These are phyloP conservation scores for Embidobia sp. DNA, from an alignment of 2,888 invertebrate genomes.

Conservation along the genomic window DNA sequence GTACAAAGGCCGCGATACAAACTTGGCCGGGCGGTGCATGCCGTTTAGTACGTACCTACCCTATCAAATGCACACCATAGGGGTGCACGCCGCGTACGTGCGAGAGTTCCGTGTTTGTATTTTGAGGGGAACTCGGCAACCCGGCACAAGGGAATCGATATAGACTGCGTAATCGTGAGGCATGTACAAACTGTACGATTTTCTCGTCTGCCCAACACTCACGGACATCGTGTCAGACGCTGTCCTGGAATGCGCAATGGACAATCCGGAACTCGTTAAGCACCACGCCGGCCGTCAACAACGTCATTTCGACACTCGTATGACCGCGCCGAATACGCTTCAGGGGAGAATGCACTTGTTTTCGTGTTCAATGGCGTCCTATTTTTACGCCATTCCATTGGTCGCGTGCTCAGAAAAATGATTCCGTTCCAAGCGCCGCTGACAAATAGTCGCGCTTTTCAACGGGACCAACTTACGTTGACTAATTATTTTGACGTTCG, in stretches of 20 bases:
- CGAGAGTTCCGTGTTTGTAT: conserved; percentile 75
- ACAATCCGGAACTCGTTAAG: conserved; percentile 52
- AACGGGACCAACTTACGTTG: too few species aligned
- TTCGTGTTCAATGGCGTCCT: not conserved
- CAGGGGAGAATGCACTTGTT: conserved; percentile 14
- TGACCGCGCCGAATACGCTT: conserved; percentile 11
- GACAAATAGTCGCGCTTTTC: too few species aligned
- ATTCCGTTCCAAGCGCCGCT: too few species aligned
- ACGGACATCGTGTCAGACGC: conserved; percentile 54
- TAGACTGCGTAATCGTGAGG: conserved; percentile 74
- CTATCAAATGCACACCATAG: conserved; percentile 76
- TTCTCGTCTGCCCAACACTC: conserved; percentile 42
- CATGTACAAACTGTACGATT: conserved; percentile 69
- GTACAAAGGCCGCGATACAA: too few species aligned
- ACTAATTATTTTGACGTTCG: too few species aligned
- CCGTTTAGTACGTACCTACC: conserved; percentile 72
- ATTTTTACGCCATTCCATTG: conserved; percentile 14
- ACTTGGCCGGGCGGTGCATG: too few species aligned
- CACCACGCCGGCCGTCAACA: conserved; percentile 32
- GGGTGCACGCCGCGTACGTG: conserved; percentile 74
- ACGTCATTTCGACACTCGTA: conserved; percentile 43
- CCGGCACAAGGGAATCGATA: conserved; percentile 74
- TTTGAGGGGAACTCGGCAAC: conserved; percentile 72
- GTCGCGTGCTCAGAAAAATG: too few species aligned
- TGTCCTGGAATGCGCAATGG: conserved; percentile 49